Evolutionary conservation across 2,797 vertebrate species (phyloP), one percentile per base, ranked within the genome.

Genomic region (Distichodus sexfasciatus): DNA sequence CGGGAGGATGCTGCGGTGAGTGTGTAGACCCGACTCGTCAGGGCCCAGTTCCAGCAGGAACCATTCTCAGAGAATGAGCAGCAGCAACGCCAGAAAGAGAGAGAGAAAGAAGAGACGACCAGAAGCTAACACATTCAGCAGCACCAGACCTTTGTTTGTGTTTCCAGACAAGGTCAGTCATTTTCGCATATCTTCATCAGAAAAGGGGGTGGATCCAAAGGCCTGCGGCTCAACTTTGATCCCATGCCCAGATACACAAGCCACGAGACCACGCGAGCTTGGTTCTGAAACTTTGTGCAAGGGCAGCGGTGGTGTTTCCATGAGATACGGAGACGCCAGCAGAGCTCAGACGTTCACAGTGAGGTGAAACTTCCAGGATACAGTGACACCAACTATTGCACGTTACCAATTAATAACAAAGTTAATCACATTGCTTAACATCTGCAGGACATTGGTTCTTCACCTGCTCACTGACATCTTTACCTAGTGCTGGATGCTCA

Each of bases 141-240:
- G 79, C 81, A 87, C 85, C 75, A 58, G 84, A 86, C 82, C 88
- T n/a, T n/a, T 82, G 79, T 86, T 90, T 90, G 77, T 84, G 85
- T 90, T 90, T 85, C 82, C 81, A 82, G 71, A 75, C 78, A 17
- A 6, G 80, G 70, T 81, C 76, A 57, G 74, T 85, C 84, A 86
- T 88, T 86, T 87, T 85, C 88, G 86, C 84, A 84, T 84, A 71
- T 62, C 71, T 78, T 62, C 55, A 77, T 82, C 59, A 74, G 73
- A 72, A 35, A 29, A n/a, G n/a, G 66, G 79, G 77, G 76, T 62
- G 76, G 82, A 71, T 79, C 80, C 86, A 78, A 74, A 69, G 81
- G 84, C 83, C 82, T 86, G 82, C 79, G 83, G 87, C 86, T 84
- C 33, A 62, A 79, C 72, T 86, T 82, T 85, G 82, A 88, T 85